Evolutionary conservation across 2,797 vertebrate species (phyloP), one percentile per base, ranked within the genome.

Genomic region (Paramormyrops hopkinsi): DNA sequence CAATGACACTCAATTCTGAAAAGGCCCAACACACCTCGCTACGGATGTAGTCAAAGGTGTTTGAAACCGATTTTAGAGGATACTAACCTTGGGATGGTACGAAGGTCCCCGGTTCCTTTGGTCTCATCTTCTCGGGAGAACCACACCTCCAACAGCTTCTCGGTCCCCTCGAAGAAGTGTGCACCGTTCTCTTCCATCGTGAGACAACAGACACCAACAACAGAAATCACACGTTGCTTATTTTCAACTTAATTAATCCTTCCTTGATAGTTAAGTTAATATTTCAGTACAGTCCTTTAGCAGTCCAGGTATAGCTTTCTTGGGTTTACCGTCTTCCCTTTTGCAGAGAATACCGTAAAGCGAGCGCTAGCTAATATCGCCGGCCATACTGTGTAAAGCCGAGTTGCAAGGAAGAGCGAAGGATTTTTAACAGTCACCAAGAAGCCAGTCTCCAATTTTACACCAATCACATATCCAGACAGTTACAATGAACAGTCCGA

Each of bases 331-430:
- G 97, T 97, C 95, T 98, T 97, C 97, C 97, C 97, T 97, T 97
- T 98, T 96, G 94, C 97, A 99, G 97, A 99, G 98, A 98, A 97
- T 94, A 96, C 96, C 95, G 95, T 96, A 89, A 94, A 97, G 98
- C 97, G 97, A 98, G 96, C 97, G 98, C 98, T 99, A 99, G 98
- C 98, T 99, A 98, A 99, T 99, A 94, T 99, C 98, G 97, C 98
- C 98, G 98, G 98, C 98, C 98, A 99, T 99, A 99, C 98, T 99
- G 98, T 98, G 98, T 96, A 97, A 29, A 98, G 97, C 98, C 92
- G 92, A 92, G 73, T 4, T 0, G 0, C 1, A 29, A 76, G 90
- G 84, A 90, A 92, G 94, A 93, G 91, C 91, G 19, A 59, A 9
- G 0, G 2, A 0, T 94, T 96, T 97, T 98, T 99, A 92, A 0